Base-by-base conservation (phyloP, 2,113 vertebrate genomes). In the Stercorarius parasiticus region DNA sequence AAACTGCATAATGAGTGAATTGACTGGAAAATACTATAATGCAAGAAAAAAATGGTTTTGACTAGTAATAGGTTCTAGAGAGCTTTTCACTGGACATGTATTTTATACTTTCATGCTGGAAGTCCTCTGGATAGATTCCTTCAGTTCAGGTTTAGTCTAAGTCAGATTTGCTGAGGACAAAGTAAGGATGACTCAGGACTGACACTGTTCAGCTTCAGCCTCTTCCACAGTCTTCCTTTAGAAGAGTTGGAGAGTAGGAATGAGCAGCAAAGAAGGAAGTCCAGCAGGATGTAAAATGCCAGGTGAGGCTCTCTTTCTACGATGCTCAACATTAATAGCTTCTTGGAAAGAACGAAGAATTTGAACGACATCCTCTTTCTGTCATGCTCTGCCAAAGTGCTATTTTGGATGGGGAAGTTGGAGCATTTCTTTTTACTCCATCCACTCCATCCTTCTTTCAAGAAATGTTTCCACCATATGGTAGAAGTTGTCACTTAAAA, bases 381-480 rank as follows among this genome's bases (percentile, higher is more conserved):
- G 74, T 90, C 81, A 95, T 45, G 55, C 43, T 88, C 79, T 95
- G 94, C 92, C 94, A 97, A 94, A 45, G 62, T 65, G 58, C 84
- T 86, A 65, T 91, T 96, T 58, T 91, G 74, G 91, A 96, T 50
- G 29, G 64, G 40, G 64, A 89, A 50, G 49, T 5, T 73, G 82
- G 50, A 95, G 70, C 19, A 55, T 19, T 95, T 85, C 53, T 58
- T 95, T 82, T 89, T 73, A 95, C 73, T 95, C 73, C 59, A 91
- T 36, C 78, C 85, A 70, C 42, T 87, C 78, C 11, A 20, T 87
- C 77, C 45, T 87, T 70, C 90, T 86, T 96, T 86, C n/a, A 81
- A 91, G 36, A 82, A 94, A 96, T 94, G 50, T 73, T 96, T 96
- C 78, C 18, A 94, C 93, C 93, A 93, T 82, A 97, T 87, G 84